A percentile compares a stretch with the other conserved stretches of the same genome.
phyloP scores from a whole-genome alignment of 2,797 vertebrate species.

The Pelobates cultripes region DNA sequence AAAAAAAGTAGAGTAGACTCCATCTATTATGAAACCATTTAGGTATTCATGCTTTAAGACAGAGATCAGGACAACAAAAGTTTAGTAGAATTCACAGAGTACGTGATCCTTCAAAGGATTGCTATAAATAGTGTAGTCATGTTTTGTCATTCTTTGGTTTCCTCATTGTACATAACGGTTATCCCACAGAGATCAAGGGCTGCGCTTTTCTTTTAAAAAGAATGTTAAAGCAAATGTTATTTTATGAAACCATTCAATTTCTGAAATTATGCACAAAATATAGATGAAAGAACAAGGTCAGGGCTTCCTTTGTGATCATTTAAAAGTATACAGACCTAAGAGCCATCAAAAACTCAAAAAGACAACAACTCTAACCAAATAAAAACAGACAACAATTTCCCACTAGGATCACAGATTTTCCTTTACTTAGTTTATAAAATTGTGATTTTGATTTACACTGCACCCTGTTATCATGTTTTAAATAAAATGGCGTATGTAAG shows the following conservation, averaged over 20 bases:
- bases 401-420: constrained; percentile 4
- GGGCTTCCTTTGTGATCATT: constrained; percentile 49
- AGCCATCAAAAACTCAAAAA: constrained; percentile 27
- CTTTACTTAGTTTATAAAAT: too few relatives aligned
- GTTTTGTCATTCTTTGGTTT: constrained; percentile 52
- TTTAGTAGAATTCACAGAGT: constrained; percentile 30
- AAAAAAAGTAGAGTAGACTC: too few relatives aligned
- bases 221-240: constrained; percentile 54
- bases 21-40: not conserved
- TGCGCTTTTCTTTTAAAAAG: constrained; percentile 42
- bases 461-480: too few relatives aligned
- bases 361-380: constrained; percentile 22
- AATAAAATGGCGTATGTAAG: too few relatives aligned
- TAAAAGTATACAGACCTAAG: constrained; percentile 42
- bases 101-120: constrained; percentile 50
- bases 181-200: constrained; percentile 56
- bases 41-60: not conserved
- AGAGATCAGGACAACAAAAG: constrained; percentile 8
- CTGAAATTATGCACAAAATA: constrained; percentile 55
- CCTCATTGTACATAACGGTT: constrained; percentile 54
- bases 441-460: too few relatives aligned
- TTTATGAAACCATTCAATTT: constrained; percentile 53
- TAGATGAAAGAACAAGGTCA: constrained; percentile 49
- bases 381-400: constrained; percentile 28
- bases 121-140: constrained; percentile 43